A percentile compares a stretch with the other conserved stretches of the same genome.
Conservation (phyloP, 2,888 invertebrate genomes). For the Aproaerema taeniolella region DNA sequence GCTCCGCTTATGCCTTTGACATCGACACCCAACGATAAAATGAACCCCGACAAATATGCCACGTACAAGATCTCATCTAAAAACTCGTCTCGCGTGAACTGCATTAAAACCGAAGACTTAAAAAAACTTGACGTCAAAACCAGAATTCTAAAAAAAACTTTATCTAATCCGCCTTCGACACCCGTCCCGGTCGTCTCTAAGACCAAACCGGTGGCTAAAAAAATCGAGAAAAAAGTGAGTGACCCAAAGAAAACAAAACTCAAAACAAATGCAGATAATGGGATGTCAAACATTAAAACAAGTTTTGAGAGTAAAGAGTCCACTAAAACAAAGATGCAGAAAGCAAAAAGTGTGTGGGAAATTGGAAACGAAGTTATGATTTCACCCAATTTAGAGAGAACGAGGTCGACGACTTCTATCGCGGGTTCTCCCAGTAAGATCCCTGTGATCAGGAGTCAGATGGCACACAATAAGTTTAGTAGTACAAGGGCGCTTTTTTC, state of each 20-base stretch:
- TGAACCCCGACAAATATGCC: constrained; percentile 68
- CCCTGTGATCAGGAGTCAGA: constrained; percentile 77
- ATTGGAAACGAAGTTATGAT: constrained; percentile 62
- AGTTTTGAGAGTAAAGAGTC: constrained; percentile 48
- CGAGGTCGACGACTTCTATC: constrained; percentile 72
- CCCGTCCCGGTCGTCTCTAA: constrained; percentile 69
- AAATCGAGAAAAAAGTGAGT: constrained; percentile 56
- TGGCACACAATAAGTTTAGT: constrained; percentile 68
- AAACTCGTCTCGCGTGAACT: constrained; percentile 50
- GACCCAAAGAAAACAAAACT: constrained; percentile 64
- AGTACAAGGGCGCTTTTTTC: constrained; percentile 73
- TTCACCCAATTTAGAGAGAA: constrained; percentile 61
- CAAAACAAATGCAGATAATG: constrained; percentile 54
- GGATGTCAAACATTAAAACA: constrained; percentile 57
- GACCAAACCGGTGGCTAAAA: constrained; percentile 60
- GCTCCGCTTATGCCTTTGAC: constrained; percentile 59
- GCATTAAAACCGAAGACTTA: constrained; percentile 63
- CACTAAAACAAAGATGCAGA: constrained; percentile 64
- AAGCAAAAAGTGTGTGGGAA: constrained; percentile 76
- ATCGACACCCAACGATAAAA: constrained; percentile 51
- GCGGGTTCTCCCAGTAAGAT: constrained; percentile 79
- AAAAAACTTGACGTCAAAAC: constrained; percentile 74
- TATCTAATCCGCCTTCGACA: constrained; percentile 71
- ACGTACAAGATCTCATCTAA: constrained; percentile 71
- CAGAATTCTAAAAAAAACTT: constrained; percentile 72